A percentile compares a stretch with the other conserved stretches of the same genome.
Evolutionary conservation across 1,140 invertebrate genomes (phyloP).

Genomic region (Temnothorax curvispinosus): DNA sequence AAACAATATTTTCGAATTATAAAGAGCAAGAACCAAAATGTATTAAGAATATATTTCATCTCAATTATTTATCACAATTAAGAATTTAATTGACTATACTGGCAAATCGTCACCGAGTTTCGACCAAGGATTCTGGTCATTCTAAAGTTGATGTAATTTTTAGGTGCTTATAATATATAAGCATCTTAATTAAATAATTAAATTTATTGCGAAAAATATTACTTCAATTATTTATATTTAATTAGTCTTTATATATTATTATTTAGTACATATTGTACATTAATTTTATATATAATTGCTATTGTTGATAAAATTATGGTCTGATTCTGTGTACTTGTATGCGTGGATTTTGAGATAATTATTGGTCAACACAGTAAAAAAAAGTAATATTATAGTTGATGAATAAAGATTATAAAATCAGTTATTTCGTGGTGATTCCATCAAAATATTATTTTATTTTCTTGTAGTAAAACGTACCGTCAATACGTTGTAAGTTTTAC

Average conservation of each 20-base stretch:
- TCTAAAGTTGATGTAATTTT: too few species aligned
- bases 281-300: not conserved
- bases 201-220: too few species aligned
- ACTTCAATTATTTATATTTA: too few species aligned
- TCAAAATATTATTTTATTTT: slow-evolving; percentile 10
- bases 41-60: not conserved
- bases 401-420: not conserved
- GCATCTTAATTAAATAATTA: too few species aligned
- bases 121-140: too few species aligned
- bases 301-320: not conserved
- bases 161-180: too few species aligned
- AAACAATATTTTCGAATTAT: not conserved
- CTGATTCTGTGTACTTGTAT: not conserved
- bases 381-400: not conserved
- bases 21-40: not conserved
- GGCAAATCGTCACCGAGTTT: too few species aligned
- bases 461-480: not conserved
- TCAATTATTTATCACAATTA: too few species aligned
- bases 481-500: not conserved
- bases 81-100: too few species aligned
- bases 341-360: not conserved
- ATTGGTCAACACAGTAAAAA: not conserved
- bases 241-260: not conserved
- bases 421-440: not conserved
- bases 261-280: not conserved